Conservation (phyloP, 2,113 vertebrate species). For the Tenebrosternarchus preto region DNA sequence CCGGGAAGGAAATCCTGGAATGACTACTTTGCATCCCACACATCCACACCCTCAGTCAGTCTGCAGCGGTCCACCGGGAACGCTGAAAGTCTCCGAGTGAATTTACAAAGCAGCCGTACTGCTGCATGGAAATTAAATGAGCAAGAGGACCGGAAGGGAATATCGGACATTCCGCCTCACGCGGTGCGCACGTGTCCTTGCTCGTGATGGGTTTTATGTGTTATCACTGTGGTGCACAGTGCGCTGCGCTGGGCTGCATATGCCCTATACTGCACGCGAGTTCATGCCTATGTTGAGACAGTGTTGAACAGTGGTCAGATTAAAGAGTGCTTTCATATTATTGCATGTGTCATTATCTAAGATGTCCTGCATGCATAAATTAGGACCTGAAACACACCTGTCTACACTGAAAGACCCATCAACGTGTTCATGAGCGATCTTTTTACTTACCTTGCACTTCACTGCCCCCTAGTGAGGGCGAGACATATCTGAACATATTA, state of each 20-base stretch:
- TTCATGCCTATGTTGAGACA: background rate
- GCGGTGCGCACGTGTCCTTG: background rate
- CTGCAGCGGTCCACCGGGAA: slow-evolving; percentile 30
- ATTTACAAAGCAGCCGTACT: slow-evolving; percentile 41
- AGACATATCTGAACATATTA: background rate
- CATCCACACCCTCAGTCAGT: slow-evolving; percentile 37
- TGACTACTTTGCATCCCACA: slow-evolving; percentile 43
- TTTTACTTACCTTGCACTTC: slow-evolving; percentile 22
- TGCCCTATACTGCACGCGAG: background rate
- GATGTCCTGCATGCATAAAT: background rate
- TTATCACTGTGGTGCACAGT: background rate
- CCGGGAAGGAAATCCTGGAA: slow-evolving; percentile 38
- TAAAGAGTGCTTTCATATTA: background rate
- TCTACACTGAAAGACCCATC: background rate
- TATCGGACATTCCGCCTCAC: background rate
- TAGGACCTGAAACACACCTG: background rate
- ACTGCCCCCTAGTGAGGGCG: slow-evolving; percentile 46
- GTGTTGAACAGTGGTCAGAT: background rate
- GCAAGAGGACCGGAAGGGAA: slow-evolving; percentile 10
- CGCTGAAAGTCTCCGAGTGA: slow-evolving; percentile 21
- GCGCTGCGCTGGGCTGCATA: too few species aligned
- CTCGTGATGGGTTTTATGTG: background rate
- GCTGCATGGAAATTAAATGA: slow-evolving; percentile 39
- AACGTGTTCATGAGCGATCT: background rate
- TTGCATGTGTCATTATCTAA: background rate